Evolutionary conservation across 2,888 invertebrate genomes (phyloP).

Genomic region (Ethmia dodecea): DNA sequence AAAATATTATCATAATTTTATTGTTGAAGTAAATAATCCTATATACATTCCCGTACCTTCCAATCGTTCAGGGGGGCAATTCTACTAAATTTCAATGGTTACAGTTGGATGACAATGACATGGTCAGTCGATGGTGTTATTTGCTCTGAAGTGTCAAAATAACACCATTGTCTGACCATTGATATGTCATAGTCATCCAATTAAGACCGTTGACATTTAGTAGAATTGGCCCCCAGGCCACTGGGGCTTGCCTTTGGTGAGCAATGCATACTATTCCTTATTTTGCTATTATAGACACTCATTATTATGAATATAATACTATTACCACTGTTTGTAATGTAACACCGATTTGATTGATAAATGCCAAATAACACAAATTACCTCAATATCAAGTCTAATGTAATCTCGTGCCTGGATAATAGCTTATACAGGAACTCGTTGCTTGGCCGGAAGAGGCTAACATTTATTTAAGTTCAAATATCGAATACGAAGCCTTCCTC

Average conservation of each 20-base stretch:
- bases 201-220: not conserved
- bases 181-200: not conserved
- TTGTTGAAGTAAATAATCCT: slow-evolving; percentile 2
- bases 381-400: not conserved
- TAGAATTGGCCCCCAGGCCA: too few relatives aligned
- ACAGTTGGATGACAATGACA: too few relatives aligned
- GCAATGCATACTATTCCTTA: not conserved
- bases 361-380: not conserved
- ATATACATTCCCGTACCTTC: slow-evolving; percentile 2
- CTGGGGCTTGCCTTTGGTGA: too few relatives aligned
- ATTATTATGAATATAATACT: not conserved
- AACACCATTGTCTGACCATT: not conserved
- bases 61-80: not conserved
- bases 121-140: not conserved
- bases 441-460: not conserved
- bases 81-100: too few relatives aligned
- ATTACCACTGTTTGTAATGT: not conserved
- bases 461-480: too few relatives aligned
- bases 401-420: not conserved
- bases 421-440: not conserved
- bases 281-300: not conserved
- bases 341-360: not conserved
- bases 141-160: not conserved
- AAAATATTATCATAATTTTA: slow-evolving; percentile 1
- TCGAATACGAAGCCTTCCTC: too few relatives aligned